Percentiles rank a stretch among this genome's conserved stretches.
These are phyloP conservation scores for Mastigias papua DNA, from an alignment of 30 jellyfish, hydroid and myxozoan species.

Conservation along the genomic window DNA sequence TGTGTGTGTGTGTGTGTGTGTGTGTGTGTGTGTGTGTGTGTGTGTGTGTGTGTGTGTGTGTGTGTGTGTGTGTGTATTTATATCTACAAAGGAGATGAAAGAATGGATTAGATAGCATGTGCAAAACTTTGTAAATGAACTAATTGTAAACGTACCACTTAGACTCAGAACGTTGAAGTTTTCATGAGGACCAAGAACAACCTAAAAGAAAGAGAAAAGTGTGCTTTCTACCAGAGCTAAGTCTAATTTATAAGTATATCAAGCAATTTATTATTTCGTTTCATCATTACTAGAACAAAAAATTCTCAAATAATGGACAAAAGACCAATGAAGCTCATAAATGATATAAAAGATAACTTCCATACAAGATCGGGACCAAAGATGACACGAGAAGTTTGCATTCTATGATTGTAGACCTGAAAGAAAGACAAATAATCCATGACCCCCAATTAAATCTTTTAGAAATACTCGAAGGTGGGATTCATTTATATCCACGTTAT, in stretches of 20 bases:
- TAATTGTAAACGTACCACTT: slow-evolving; percentile 80
- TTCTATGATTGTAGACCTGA: slow-evolving; percentile 84
- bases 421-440: neutral
- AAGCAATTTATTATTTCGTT: neutral
- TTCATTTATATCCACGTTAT: too few relatives aligned
- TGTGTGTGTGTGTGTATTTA: too few relatives aligned
- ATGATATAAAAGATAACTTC: neutral
- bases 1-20: too few relatives aligned
- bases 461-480: too few relatives aligned
- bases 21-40: too few relatives aligned
- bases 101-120: neutral
- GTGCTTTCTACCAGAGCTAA: neutral
- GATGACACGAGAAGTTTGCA: slow-evolving; percentile 84
- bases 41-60: too few relatives aligned
- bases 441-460: neutral
- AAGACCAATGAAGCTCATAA: neutral
- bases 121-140: too few relatives aligned
- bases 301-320: too few relatives aligned
- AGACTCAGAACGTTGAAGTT: slow-evolving; percentile 90
- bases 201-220: slow-evolving; percentile 61
- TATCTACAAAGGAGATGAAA: neutral
- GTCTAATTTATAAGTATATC: neutral
- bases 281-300: too few relatives aligned
- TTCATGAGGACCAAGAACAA: slow-evolving; percentile 90
- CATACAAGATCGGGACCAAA: slow-evolving; percentile 98